Base-by-base conservation (phyloP, 2,113 vertebrate genomes). In the Hippocampus mohnikei region DNA sequence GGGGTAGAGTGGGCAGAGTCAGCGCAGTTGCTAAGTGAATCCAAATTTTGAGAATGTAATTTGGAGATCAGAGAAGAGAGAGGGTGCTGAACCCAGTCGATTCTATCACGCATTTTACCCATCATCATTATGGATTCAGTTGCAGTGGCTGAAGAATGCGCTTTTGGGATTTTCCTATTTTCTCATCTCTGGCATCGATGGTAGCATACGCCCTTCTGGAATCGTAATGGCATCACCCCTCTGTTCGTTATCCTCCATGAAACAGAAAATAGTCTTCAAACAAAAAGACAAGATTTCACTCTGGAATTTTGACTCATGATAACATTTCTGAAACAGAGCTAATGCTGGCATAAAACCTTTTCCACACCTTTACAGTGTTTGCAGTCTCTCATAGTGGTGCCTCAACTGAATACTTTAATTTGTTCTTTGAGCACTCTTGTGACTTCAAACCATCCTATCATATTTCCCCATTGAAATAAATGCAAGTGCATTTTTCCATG, bases 1-100 rank as follows among this genome's bases (percentile, higher is more conserved):
- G 60, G 73, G 77, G 78, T 75, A 46, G 52, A 71, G 78, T 80
- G 69, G 78, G 76, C 76, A 74, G 80, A 87, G 79, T 69, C 62
- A 69, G 68, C 82, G 70, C 75, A 76, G 77, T 70, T 72, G 72
- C 40, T 60, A 75, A 84, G 79, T 79, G 84, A 84, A 81, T 89
- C 76, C 82, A 78, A 53, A 75, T 61, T 50, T 48, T n/a, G 71
- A 78, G 37, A 27, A 74, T 86, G 78, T 85, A 71, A 86, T 84
- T 59, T 73, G 37, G 2, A 81, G 72, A 85, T 84, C 68, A 88
- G 77, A 84, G 77, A 63, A 44, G 53, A 63, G 68, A 72, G 77
- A 67, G 81, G 48, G 76, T 25, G 56, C 63, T 70, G 73, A 79
- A 62, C 67, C 37, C 64, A 29, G 70, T 16, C 67, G 58, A 74